Conservation (phyloP, 2,797 vertebrate species). For the Smutsia gigantea region DNA sequence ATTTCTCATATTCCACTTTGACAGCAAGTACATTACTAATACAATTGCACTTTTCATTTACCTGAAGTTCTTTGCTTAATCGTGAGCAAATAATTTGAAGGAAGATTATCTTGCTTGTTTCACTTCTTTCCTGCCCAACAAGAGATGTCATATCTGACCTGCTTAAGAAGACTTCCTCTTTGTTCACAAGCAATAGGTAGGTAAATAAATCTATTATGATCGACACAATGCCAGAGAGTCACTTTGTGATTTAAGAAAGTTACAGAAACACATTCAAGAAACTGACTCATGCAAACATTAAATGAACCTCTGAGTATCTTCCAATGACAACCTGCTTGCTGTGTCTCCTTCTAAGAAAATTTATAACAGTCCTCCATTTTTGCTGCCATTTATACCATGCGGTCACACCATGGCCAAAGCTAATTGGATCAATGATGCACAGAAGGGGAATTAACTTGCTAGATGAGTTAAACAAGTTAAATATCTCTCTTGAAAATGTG, state of each 20-base stretch:
- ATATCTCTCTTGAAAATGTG: neutral
- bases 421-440: neutral
- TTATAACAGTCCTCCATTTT: neutral
- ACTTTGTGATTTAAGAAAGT: slow-evolving; percentile 30
- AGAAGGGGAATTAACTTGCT: neutral
- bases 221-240: neutral
- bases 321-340: neutral
- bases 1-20: slow-evolving; percentile 35
- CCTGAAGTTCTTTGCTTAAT: slow-evolving; percentile 65
- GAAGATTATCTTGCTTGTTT: slow-evolving; percentile 49
- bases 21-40: slow-evolving; percentile 67
- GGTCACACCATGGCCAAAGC: neutral
- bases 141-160: slow-evolving; percentile 45
- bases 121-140: slow-evolving; percentile 55
- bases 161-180: slow-evolving; percentile 28
- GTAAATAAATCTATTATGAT: slow-evolving; percentile 17
- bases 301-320: neutral
- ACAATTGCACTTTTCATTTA: slow-evolving; percentile 78
- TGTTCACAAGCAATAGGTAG: neutral
- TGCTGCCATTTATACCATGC: neutral
- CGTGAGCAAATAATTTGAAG: slow-evolving; percentile 62
- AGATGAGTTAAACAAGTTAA: neutral
- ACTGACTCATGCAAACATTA: neutral
- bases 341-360: neutral
- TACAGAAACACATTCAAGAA: neutral